Percentiles rank a stretch among this genome's conserved stretches.
These are phyloP conservation scores for Podarcis raffonei DNA, from an alignment of 2,113 vertebrate species.

Conservation along the genomic window DNA sequence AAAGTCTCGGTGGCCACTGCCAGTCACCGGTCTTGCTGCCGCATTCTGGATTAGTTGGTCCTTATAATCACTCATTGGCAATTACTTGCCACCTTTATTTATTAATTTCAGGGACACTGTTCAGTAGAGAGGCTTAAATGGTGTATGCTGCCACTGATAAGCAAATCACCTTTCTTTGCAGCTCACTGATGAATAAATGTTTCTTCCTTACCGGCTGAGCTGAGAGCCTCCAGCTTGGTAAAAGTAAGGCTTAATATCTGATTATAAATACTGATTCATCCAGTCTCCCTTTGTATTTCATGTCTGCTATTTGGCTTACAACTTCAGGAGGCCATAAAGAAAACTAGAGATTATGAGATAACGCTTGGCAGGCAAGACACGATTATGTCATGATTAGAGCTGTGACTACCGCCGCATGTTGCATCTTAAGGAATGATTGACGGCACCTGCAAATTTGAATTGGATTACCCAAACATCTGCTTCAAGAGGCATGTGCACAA, in stretches of 20 bases:
- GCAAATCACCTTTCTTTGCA: slow-evolving; percentile 18
- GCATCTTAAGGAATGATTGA: slow-evolving; percentile 46
- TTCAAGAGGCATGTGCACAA: not conserved
- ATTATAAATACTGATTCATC: slow-evolving; percentile 33
- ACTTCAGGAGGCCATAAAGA: slow-evolving; percentile 43
- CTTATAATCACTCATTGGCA: not conserved
- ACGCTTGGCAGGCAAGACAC: slow-evolving; percentile 48
- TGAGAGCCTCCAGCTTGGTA: slow-evolving; percentile 29
- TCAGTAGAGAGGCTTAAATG: not conserved
- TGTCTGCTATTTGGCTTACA: slow-evolving; percentile 42
- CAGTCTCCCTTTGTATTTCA: slow-evolving; percentile 35
- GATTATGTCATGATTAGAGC: slow-evolving; percentile 43
- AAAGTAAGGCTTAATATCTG: not conserved
- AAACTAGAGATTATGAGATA: slow-evolving; percentile 31
- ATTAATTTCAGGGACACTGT: not conserved
- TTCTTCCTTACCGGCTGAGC: slow-evolving; percentile 20
- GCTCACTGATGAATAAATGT: slow-evolving; percentile 33
- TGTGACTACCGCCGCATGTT: not conserved
- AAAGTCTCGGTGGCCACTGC: too few relatives aligned
- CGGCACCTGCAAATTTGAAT: not conserved
- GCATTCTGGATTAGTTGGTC: too few relatives aligned
- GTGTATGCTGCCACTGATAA: slow-evolving; percentile 11
- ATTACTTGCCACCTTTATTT: slow-evolving; percentile 10
- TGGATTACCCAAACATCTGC: slow-evolving; percentile 35
- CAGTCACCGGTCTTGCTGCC: too few relatives aligned